Percentiles rank a stretch among this genome's conserved stretches.
phyloP scores from a whole-genome alignment of 2,888 invertebrate species.

The Eubasilissa splendida region DNA sequence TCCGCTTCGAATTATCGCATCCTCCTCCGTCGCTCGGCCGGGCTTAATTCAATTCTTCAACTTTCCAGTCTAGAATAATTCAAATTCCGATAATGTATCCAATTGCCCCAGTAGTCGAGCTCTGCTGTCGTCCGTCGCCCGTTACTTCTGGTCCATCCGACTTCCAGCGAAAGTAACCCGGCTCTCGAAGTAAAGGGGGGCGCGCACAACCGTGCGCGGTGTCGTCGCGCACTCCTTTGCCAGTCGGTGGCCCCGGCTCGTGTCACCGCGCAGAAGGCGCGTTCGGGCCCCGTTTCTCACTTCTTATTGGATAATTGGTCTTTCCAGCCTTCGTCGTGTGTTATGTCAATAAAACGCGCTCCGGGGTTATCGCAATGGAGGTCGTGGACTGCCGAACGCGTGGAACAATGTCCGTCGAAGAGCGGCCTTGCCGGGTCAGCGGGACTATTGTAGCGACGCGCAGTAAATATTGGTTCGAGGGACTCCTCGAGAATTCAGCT shows the following conservation, averaged over 20 bases:
- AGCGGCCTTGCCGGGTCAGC: constrained; percentile 17
- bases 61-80: constrained; percentile 25
- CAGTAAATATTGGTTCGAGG: constrained; percentile 3
- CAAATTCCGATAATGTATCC: constrained; percentile 36
- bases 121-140: constrained; percentile 16
- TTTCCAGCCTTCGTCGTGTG: constrained; percentile 24
- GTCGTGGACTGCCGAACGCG: constrained; percentile 38
- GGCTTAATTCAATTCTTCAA: constrained; percentile 9
- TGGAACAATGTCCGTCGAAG: constrained; percentile 4
- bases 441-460: background rate
- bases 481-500: background rate
- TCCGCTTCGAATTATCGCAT: constrained; percentile 1
- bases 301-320: constrained; percentile 41
- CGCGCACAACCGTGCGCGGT: background rate
- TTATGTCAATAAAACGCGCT: constrained; percentile 50
- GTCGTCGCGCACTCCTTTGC: background rate
- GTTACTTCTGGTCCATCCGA: constrained; percentile 24
- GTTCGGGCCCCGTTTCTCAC: constrained; percentile 16
- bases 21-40: background rate
- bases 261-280: background rate
- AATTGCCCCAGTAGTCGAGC: constrained; percentile 31
- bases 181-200: constrained; percentile 1
- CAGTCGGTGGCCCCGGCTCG: constrained; percentile 12
- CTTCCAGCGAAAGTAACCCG: constrained; percentile 27
- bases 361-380: constrained; percentile 47